phyloP scores from a whole-genome alignment of 2,113 vertebrate species.

The Oxyura jamaicensis region DNA sequence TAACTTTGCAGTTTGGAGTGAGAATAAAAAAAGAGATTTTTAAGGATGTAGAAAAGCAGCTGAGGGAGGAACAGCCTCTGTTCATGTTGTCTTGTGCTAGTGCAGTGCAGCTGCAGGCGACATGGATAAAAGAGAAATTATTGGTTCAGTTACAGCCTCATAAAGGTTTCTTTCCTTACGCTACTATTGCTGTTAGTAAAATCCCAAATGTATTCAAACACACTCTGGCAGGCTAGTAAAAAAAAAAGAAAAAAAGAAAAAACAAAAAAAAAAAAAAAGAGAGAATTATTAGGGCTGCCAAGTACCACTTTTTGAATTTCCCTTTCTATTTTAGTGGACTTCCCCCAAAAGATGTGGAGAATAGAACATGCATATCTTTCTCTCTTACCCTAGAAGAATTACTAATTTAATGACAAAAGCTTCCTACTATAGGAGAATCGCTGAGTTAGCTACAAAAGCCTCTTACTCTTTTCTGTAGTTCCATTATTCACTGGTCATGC shows the following conservation, averaged over 20 bases:
- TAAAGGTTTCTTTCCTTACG: not conserved
- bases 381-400: not conserved
- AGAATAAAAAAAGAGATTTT: not conserved
- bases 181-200: not conserved
- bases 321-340: not conserved
- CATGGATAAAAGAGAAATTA: not conserved
- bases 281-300: not conserved
- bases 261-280: not conserved
- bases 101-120: fast-evolving
- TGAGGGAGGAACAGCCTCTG: not conserved
- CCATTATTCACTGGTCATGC: not conserved
- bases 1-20: not conserved
- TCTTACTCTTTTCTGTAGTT: not conserved
- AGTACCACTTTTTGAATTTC: not conserved
- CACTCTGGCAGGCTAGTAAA: not conserved
- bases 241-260: not conserved
- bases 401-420: not conserved
- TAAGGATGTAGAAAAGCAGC: not conserved
- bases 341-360: not conserved
- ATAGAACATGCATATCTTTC: not conserved
- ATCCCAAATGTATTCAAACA: not conserved
- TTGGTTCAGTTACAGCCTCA: not conserved
- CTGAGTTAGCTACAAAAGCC: not conserved
- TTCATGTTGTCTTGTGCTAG: fast-evolving
- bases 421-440: not conserved